Evolutionary conservation across 37 sponge, comb jelly and placozoan species (phyloP).

Genomic region (Diacarnus erythraeanus): DNA sequence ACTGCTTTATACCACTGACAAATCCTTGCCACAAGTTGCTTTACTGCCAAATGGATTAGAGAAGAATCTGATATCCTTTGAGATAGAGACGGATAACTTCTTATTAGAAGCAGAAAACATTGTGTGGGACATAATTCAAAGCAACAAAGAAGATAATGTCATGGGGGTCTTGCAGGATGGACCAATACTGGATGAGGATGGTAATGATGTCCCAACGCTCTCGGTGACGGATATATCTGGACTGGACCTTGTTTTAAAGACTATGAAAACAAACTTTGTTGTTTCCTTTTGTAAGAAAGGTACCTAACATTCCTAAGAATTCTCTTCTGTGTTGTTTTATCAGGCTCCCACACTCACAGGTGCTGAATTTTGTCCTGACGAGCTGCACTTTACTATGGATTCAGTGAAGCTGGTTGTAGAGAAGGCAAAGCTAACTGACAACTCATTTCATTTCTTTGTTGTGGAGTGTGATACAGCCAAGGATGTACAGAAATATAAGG

Average conservation of each 20-base stretch:
- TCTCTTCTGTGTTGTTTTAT: neutral
- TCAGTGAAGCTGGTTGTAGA: neutral
- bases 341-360: neutral
- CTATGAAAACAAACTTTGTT: neutral
- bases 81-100: neutral
- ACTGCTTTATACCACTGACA: neutral
- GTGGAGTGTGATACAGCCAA: constrained; percentile 7
- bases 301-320: neutral
- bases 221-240: neutral
- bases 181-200: no score
- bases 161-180: no score
- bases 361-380: neutral
- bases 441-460: neutral
- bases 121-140: neutral
- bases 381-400: neutral
- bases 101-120: neutral
- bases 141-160: neutral
- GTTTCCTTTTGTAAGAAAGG: neutral
- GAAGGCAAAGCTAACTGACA: neutral
- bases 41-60: constrained; percentile 6
- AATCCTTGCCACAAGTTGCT: constrained; percentile 2
- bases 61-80: neutral
- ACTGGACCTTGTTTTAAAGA: neutral
- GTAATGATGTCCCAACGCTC: neutral
- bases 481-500: neutral